These are phyloP conservation scores for Saccostrea cuccullata DNA, from an alignment of 1,140 invertebrate genomes.

Conservation along the genomic window DNA sequence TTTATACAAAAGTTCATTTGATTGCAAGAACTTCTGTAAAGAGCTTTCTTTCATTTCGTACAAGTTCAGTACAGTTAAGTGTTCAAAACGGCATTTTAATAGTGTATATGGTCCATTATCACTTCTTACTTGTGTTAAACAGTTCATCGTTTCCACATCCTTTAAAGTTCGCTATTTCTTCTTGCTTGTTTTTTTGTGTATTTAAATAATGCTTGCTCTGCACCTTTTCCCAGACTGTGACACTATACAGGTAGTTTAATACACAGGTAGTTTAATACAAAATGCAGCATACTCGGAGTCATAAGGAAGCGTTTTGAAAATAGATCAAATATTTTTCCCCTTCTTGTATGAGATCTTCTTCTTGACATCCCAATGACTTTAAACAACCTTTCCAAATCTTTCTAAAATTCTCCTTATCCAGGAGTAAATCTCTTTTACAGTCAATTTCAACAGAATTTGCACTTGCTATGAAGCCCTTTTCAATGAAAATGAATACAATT, in stretches of 20 bases:
- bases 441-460: background rate
- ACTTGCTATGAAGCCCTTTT: background rate
- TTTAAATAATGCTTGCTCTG: too few relatives aligned
- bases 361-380: conserved; percentile 15
- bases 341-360: too few relatives aligned
- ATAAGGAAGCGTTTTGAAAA: too few relatives aligned
- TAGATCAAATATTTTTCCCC: too few relatives aligned
- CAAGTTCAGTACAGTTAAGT: background rate
- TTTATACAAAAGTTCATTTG: conserved; percentile 1
- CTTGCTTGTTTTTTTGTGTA: conserved; percentile 19
- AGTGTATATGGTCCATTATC: background rate
- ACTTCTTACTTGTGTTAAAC: background rate
- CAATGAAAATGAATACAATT: background rate
- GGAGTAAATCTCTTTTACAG: conserved; percentile 3
- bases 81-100: background rate
- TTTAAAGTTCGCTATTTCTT: background rate
- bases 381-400: conserved; percentile 28
- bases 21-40: background rate
- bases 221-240: too few relatives aligned
- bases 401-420: conserved; percentile 15
- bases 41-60: background rate
- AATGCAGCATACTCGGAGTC: too few relatives aligned
- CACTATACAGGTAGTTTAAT: too few relatives aligned
- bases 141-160: background rate
- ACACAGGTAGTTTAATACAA: too few relatives aligned